Conservation (phyloP, 2,888 invertebrate species). For the Cataglyphis cursor region DNA sequence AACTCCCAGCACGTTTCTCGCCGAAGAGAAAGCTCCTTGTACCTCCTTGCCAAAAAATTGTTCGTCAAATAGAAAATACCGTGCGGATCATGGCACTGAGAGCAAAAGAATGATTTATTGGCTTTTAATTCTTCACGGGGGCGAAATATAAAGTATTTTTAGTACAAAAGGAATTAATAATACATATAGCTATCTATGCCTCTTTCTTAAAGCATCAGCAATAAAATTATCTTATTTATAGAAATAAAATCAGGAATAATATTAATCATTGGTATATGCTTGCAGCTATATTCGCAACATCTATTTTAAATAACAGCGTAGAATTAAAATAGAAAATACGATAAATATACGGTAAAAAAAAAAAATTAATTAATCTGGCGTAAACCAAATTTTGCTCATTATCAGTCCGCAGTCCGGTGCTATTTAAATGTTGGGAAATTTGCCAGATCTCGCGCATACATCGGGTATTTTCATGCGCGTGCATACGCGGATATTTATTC, state of each 20-base stretch:
- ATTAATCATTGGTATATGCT: background rate
- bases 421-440: constrained; percentile 54
- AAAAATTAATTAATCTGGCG: constrained; percentile 27
- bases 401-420: constrained; percentile 15
- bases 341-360: constrained; percentile 6
- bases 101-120: constrained; percentile 24
- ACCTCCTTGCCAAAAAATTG: constrained; percentile 39
- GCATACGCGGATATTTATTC: constrained; percentile 50
- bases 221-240: background rate
- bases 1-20: constrained; percentile 62
- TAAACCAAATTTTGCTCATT: constrained; percentile 44
- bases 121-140: constrained; percentile 6
- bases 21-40: constrained; percentile 37
- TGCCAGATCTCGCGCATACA: constrained; percentile 39
- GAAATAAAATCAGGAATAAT: background rate
- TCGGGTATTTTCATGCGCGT: constrained; percentile 40
- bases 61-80: constrained; percentile 43
- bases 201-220: background rate
- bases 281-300: background rate
- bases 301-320: constrained; percentile 10
- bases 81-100: constrained; percentile 11
- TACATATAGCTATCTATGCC: background rate
- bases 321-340: background rate
- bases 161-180: background rate
- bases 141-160: background rate